A percentile compares a stretch with the other conserved stretches of the same genome.
Evolutionary conservation across 2,888 invertebrate genomes (phyloP).

Genomic region (Andrena trimmerana): DNA sequence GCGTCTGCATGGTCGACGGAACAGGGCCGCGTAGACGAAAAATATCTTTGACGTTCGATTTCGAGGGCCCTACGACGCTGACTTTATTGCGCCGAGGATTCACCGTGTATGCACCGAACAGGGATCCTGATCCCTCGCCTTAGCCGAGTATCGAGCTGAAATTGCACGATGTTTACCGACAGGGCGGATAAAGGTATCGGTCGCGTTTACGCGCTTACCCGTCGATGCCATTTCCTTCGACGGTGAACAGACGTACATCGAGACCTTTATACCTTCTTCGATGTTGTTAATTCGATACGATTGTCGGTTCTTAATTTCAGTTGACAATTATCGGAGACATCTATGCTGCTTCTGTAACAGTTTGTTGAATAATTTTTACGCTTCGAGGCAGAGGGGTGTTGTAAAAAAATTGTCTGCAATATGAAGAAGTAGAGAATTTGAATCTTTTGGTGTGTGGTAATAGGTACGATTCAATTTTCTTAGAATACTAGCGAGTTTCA

Average conservation of each 20-base stretch:
- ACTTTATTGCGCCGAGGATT: conserved; percentile 35
- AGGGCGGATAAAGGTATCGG: conserved; percentile 4
- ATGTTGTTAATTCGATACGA: too few relatives aligned
- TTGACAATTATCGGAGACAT: too few relatives aligned
- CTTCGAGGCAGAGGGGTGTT: too few relatives aligned
- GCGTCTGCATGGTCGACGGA: conserved; percentile 33
- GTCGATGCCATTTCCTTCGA: neutral
- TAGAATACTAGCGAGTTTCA: too few relatives aligned
- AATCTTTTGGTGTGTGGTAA: too few relatives aligned
- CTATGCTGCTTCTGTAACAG: too few relatives aligned
- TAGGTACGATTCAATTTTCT: too few relatives aligned
- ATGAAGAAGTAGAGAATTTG: too few relatives aligned
- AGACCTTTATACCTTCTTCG: too few relatives aligned
- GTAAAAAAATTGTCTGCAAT: too few relatives aligned
- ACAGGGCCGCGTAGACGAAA: conserved; percentile 29
- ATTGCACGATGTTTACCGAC: conserved; percentile 19
- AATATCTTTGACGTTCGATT: conserved; percentile 56
- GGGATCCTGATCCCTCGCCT: neutral
- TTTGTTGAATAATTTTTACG: too few relatives aligned
- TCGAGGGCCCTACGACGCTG: conserved; percentile 4
- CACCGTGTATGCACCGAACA: neutral
- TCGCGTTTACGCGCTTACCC: neutral
- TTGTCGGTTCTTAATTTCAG: too few relatives aligned
- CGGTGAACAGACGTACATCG: neutral
- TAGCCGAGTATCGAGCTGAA: neutral